Percentiles rank a stretch among this genome's conserved stretches.
phyloP scores from a whole-genome alignment of 2,113 vertebrate species.

The Sinocyclocheilus anophthalmus region DNA sequence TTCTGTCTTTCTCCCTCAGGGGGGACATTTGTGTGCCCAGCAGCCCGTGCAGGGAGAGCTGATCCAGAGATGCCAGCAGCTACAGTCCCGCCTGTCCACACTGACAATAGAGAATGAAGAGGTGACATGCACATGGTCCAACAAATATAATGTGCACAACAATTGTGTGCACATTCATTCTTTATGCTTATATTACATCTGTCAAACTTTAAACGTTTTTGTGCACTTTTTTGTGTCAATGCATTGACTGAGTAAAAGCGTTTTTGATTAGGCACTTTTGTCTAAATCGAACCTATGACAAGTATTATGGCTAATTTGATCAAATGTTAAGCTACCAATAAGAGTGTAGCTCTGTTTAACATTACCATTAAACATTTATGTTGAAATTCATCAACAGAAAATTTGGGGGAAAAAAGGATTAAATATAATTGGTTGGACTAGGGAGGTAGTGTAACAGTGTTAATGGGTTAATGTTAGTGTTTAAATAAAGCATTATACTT shows the following conservation, averaged over 20 bases:
- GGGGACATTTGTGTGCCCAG: slow-evolving; percentile 90
- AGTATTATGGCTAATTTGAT: slow-evolving; percentile 5
- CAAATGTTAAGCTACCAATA: not conserved
- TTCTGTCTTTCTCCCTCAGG: slow-evolving; percentile 68
- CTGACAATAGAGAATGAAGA: slow-evolving; percentile 97
- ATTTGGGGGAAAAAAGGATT: not conserved
- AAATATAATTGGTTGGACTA: not conserved
- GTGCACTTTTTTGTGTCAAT: not conserved
- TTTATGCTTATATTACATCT: not conserved
- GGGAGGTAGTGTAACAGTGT: not conserved
- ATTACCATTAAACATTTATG: not conserved
- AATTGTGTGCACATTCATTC: not conserved
- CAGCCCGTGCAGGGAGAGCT: slow-evolving; percentile 89
- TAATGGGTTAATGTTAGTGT: not conserved
- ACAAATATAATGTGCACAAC: not conserved
- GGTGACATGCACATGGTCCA: slow-evolving; percentile 70
- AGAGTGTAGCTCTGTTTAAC: not conserved
- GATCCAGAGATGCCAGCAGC: slow-evolving; percentile 91
- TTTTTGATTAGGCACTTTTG: not conserved
- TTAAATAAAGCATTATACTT: not conserved
- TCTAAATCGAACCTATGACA: not conserved
- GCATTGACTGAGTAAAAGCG: not conserved
- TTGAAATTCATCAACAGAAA: not conserved
- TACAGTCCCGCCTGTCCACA: slow-evolving; percentile 91
- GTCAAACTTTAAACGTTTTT: not conserved